Evolutionary conservation across 1,140 invertebrate genomes (phyloP), one percentile per base, ranked within the genome.

Genomic region (Oncopeltus fasciatus): DNA sequence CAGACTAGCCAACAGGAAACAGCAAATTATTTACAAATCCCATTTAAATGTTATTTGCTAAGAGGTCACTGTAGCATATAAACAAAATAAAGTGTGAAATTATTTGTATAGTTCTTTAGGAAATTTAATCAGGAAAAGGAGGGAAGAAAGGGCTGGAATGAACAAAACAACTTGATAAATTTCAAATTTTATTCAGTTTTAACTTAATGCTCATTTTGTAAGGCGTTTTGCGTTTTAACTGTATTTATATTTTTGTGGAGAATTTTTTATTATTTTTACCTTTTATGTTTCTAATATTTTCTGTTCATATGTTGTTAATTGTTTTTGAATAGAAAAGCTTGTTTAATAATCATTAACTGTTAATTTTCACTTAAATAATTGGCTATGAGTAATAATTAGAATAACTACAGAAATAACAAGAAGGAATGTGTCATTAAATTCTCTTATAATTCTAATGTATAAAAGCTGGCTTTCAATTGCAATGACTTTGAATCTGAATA

Each of bases 381-480:
- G 49, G 24, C 49, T 53, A 53, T 53, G 49, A 53, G 26, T 53
- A 53, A 53, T 24, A 53, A 53, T 53, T 53, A 24, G 4, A 53
- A 53, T 53, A 38, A 53, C 49, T 59, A 59, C 38, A 21, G 31
- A 46, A 43, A 46, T 59, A 59, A 59, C 58, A 59, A 59, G 31
- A 43, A 59, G 58, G 58, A 21, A 1, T 59, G 38, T 59, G 58
- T 20, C 27, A 59, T 59, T 59, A 44, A 59, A 59, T 43, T 28
- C 38, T 43, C 21, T 59, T 27, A 8, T 44, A 21, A 44, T 59
- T 2, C 2, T 46, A 24, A 11, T 26, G 27, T 29, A 24, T 44
- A 11, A 2, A 14, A 43, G 20, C 12, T 43, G 3, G 24, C 14
- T 24, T 3, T 24, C n/a, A n/a, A n/a, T 16, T 24, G 26, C 14